Percentiles rank a stretch among this genome's conserved stretches.
phyloP scores from a whole-genome alignment of 2,797 vertebrate species.

The Sternotherus odoratus region DNA sequence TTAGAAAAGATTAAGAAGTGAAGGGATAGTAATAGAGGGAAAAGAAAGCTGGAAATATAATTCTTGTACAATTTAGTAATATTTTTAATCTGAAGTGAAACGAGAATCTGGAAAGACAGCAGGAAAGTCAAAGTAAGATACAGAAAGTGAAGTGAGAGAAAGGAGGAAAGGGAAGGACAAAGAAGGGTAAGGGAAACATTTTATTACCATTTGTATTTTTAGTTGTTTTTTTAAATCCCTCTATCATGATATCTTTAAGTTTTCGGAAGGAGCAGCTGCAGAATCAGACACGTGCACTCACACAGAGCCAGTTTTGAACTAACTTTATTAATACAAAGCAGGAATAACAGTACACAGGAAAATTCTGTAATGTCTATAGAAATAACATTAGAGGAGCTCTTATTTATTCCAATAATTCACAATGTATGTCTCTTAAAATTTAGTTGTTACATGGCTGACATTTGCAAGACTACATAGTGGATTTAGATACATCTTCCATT shows the following conservation, averaged over 20 bases:
- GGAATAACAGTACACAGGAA: not conserved
- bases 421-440: not conserved
- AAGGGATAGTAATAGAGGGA: not conserved
- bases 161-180: not conserved
- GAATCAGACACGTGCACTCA: not conserved
- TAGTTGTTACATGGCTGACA: not conserved
- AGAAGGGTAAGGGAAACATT: not conserved
- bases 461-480: conserved; percentile 1
- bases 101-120: not conserved
- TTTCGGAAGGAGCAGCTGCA: not conserved
- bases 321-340: not conserved
- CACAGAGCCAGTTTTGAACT: not conserved
- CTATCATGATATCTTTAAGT: not conserved
- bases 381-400: not conserved
- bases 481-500: not conserved
- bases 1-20: not conserved
- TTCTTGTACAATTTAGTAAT: not conserved
- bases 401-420: not conserved
- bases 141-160: not conserved
- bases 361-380: not conserved
- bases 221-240: not conserved
- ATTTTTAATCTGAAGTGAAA: not conserved
- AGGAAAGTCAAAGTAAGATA: not conserved
- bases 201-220: not conserved
- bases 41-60: not conserved